Evolutionary conservation across 2,888 invertebrate genomes (phyloP), one percentile per base, ranked within the genome.

Genomic region (Microchrysa polita): DNA sequence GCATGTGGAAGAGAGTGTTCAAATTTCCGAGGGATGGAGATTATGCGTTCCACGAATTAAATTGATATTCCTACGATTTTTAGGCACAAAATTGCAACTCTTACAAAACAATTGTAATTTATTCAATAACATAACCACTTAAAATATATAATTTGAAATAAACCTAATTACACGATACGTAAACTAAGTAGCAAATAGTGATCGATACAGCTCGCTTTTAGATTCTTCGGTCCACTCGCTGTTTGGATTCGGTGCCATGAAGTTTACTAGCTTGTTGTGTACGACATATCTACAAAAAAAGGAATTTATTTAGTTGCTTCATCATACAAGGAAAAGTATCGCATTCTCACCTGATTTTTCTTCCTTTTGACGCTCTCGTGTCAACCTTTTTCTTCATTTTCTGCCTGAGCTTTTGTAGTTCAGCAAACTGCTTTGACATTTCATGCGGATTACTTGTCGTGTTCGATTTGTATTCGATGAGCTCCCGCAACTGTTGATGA

Each of bases 381-480:
- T 98, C 98, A 0, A 97, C 92, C 83, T 93, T 95, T 78, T 93
- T 90, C 83, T 97, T 98, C 90, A 95, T 93, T 86, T 95, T 96
- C 81, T 91, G 94, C 52, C 97, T 86, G 85, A 97, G 87, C 83
- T 93, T 96, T 82, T 98, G 97, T 75, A 98, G 86, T 75, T 96
- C 93, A 76, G 96, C 90, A 93, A 95, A 97, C 80, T 97, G 96
- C 77, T 93, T 90, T 81, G 94, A 93, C 57, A 97, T 87, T 79
- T 94, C 93, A 9, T 93, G 88, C 0, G 96, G 94, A 86, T 95
- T 96, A 0, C 91, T 91, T 10, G 93, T 88, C 79, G 92, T 91
- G 2, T 92, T 90, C 0, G 95, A 92, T 84, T 97, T 97, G 77
- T 92, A 91, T 82, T 98, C 96, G 77, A 98, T 97, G 52, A 98